Percentiles rank a stretch among this genome's conserved stretches.
Evolutionary conservation across 92 coral and sea anemone genomes (phyloP).

Genomic region (Chrysogorgia sp.): DNA sequence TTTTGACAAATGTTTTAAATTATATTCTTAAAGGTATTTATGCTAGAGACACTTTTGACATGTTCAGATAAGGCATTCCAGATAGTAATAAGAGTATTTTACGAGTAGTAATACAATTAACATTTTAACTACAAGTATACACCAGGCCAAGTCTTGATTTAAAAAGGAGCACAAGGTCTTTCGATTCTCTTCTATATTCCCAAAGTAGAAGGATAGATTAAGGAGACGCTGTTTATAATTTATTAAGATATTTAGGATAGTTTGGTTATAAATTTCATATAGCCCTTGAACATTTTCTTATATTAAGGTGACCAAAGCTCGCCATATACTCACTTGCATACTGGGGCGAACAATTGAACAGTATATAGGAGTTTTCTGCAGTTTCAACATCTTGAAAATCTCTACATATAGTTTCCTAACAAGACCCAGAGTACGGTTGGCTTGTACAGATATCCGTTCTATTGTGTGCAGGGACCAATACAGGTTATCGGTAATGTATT

Average conservation of each 20-base stretch:
- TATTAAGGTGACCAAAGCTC: conserved; percentile 41
- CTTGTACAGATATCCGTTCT: conserved; percentile 25
- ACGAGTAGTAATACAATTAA: conserved; percentile 21
- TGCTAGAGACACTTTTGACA: conserved; percentile 1
- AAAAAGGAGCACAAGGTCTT: conserved; percentile 31
- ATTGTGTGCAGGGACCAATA: conserved; percentile 43
- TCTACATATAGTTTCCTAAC: conserved; percentile 29
- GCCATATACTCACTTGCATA: conserved; percentile 59
- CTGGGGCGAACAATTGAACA: conserved; percentile 52
- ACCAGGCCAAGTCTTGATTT: conserved; percentile 54
- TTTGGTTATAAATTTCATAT: conserved; percentile 53
- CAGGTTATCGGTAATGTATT: conserved; percentile 41
- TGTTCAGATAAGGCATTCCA: conserved; percentile 40
- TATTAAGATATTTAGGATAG: conserved; percentile 34
- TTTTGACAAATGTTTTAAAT: too few relatives aligned
- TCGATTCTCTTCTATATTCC: conserved; percentile 21
- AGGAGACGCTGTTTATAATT: conserved; percentile 23
- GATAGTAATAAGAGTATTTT: conserved; percentile 39
- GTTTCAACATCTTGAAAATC: conserved; percentile 43
- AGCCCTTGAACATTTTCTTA: conserved; percentile 26
- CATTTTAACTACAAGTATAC: not conserved
- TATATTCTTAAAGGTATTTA: not conserved
- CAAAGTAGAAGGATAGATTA: not conserved
- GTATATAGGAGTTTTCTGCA: conserved; percentile 32
- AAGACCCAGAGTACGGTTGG: conserved; percentile 46